Evolutionary conservation across 1,140 invertebrate species (phyloP), one percentile per base, ranked within the genome.

Genomic region (Listronotus bonariensis): DNA sequence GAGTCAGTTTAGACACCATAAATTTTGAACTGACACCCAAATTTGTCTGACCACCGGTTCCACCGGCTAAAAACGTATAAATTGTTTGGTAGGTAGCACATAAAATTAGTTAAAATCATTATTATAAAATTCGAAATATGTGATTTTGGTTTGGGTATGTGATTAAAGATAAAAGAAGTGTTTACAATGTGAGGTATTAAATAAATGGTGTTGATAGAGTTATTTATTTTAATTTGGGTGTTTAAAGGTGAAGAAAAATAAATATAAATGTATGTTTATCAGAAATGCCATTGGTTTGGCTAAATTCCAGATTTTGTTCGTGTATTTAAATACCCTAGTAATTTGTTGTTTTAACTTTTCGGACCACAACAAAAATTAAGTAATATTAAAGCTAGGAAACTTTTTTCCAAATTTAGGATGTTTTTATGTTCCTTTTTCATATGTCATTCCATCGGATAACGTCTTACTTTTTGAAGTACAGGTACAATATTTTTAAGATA

Each of bases 51-150:
- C 57, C 46, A 58, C 56, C 45, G 20, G 10, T 31, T 26, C n/a
- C 26, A 48, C 32, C 36, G 48, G 45, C 57, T 17, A 18, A 60
- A 60, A 60, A 60, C 17, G 31, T 6, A 58, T 48, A 58, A 58
- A 58, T 58, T 45, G 12, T 43, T 40, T 14, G 53, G 43, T 58
- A 58, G 54, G 55, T 58, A 58, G 55, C 43, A 46, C 43, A 58
- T 58, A 58, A 58, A 58, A 58, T 58, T 58, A 58, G 42, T 58
- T 58, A 58, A 58, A 58, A 58, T 58, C 55, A 58, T 58, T 46
- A 58, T 58, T 58, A 45, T 42, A 58, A 15, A 34, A 41, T 55
- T 55, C 38, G 14, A 46, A 46, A 36, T 58, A 58, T 58, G 38
- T 53, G 32, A 53, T 53, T 36, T 15, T 18, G 2, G 51, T 36